These are phyloP conservation scores for Creontiades dilutus DNA, from an alignment of 2,888 invertebrate genomes.

Conservation along the genomic window DNA sequence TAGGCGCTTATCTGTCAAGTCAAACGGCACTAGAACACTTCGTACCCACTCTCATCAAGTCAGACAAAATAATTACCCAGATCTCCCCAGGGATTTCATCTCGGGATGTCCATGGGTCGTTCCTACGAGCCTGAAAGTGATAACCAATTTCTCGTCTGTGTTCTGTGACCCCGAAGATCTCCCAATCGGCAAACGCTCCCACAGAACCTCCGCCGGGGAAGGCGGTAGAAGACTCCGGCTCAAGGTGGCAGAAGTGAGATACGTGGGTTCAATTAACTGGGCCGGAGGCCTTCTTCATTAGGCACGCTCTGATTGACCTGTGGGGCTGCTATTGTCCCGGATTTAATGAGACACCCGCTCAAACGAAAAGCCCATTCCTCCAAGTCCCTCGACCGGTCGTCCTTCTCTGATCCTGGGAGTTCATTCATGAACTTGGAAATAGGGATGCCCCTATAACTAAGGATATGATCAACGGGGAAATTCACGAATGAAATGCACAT, in stretches of 20 bases:
- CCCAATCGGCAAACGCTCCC: neutral
- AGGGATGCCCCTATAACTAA: no score
- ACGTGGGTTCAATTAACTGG: constrained; percentile 63
- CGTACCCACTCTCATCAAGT: no score
- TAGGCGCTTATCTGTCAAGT: no score
- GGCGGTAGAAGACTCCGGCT: neutral
- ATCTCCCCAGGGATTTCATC: no score
- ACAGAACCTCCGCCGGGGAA: no score
- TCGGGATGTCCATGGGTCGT: no score
- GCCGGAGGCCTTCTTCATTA: constrained; percentile 53
- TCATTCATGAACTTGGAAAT: neutral
- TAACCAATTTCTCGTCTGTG: neutral
- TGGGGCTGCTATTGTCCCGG: constrained; percentile 40
- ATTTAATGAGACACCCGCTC: constrained; percentile 58
- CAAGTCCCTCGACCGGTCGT: constrained; percentile 18
- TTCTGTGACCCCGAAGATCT: neutral
- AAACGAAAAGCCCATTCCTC: neutral
- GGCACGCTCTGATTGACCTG: constrained; percentile 51
- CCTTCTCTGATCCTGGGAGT: neutral
- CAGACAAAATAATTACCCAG: no score
- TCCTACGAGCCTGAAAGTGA: neutral
- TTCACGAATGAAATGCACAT: no score
- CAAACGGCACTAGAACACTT: no score
- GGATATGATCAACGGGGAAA: no score
- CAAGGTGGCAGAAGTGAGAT: constrained; percentile 62